phyloP scores from a whole-genome alignment of 2,888 invertebrate species.

The Drosophila emarginata region DNA sequence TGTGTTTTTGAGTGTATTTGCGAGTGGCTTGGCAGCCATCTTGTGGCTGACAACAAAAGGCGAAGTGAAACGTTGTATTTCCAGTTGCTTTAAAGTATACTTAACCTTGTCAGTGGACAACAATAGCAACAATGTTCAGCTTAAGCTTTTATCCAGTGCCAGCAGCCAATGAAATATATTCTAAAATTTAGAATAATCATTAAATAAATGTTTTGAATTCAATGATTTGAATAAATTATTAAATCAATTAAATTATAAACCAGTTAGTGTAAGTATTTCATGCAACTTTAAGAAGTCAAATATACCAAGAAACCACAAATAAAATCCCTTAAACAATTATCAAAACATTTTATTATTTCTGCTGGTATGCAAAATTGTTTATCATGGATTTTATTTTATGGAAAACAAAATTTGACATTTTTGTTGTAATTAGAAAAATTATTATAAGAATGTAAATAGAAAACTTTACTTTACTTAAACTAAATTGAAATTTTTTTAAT shows the following conservation, averaged over 20 bases:
- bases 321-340: no score
- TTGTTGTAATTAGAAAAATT: no score
- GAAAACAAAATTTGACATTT: no score
- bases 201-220: neutral
- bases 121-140: slow-evolving; percentile 15
- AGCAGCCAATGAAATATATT: neutral
- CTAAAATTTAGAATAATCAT: neutral
- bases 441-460: no score
- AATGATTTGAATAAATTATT: neutral
- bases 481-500: no score
- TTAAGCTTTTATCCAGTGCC: slow-evolving; percentile 17
- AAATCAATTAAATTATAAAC: neutral
- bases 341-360: no score
- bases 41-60: slow-evolving; percentile 46
- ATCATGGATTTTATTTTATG: no score
- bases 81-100: slow-evolving; percentile 43
- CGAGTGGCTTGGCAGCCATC: slow-evolving; percentile 29
- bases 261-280: no score
- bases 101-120: slow-evolving; percentile 41
- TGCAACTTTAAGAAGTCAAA: no score
- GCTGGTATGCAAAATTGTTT: no score
- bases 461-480: no score
- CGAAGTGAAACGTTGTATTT: slow-evolving; percentile 26
- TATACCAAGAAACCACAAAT: no score
- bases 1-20: slow-evolving; percentile 17